Percentiles rank a stretch among this genome's conserved stretches.
These are phyloP conservation scores for Aphidius colemani DNA, from an alignment of 2,888 invertebrate genomes.

Conservation along the genomic window DNA sequence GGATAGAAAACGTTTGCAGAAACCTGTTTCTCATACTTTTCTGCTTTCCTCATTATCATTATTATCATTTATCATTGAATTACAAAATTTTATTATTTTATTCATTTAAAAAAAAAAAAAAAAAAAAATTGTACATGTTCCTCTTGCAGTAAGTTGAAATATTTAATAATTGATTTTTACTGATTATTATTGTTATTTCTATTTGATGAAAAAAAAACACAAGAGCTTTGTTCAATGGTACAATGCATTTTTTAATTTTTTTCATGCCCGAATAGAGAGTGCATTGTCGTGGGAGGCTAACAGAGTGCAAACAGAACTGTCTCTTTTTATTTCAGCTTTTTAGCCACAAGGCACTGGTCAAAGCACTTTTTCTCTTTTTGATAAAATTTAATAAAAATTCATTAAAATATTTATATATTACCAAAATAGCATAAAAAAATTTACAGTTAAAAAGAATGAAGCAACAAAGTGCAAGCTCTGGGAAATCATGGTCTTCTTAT, in stretches of 20 bases:
- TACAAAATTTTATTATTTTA: conserved; percentile 31
- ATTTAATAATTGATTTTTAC: neutral
- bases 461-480: conserved; percentile 13
- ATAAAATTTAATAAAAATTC: neutral
- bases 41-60: conserved; percentile 31
- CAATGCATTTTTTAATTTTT: conserved; percentile 46
- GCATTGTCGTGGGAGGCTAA: conserved; percentile 58
- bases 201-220: conserved; percentile 9
- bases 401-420: neutral
- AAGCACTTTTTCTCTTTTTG: conserved; percentile 18
- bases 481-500: conserved; percentile 28
- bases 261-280: conserved; percentile 28
- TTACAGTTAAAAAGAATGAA: neutral
- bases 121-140: neutral
- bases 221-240: conserved; percentile 40
- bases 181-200: neutral
- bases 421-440: neutral
- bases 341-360: conserved; percentile 18
- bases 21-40: conserved; percentile 52
- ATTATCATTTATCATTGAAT: conserved; percentile 22
- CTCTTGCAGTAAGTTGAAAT: neutral
- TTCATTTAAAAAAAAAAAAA: neutral
- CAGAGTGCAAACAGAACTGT: conserved; percentile 47
- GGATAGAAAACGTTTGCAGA: conserved; percentile 42
- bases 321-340: conserved; percentile 1